Evolutionary conservation across 30 jellyfish, hydroid and myxozoan species (phyloP).

Genomic region (Hydra vulgaris): DNA sequence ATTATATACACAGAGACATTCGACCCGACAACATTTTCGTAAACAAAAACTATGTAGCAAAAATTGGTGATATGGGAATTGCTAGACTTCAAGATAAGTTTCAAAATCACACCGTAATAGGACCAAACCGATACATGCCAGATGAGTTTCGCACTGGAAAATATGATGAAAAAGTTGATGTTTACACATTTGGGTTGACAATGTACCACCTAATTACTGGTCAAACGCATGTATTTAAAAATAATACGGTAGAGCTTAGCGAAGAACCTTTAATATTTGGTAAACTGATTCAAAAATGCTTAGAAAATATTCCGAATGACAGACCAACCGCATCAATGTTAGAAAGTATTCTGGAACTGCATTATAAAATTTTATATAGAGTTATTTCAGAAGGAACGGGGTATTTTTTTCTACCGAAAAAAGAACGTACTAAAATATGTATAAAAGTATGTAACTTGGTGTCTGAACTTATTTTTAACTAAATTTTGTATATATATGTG

Average conservation of each 20-base stretch:
- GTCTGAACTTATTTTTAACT: no score
- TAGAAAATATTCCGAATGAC: not conserved
- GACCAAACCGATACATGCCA: not conserved
- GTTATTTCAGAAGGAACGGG: no score
- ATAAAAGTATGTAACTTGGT: no score
- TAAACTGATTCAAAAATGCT: not conserved
- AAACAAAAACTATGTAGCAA: not conserved
- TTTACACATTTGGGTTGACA: not conserved
- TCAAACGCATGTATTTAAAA: not conserved
- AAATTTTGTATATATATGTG: no score
- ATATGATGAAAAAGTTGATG: not conserved
- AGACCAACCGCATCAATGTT: not conserved
- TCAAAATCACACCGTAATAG: not conserved
- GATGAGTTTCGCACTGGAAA: not conserved
- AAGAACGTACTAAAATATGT: no score
- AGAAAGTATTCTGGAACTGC: not conserved
- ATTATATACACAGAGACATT: not conserved
- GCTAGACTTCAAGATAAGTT: not conserved
- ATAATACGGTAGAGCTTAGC: not conserved
- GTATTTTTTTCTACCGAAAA: no score
- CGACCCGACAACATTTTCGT: not conserved
- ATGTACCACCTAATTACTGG: not conserved
- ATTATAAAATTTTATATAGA: no score
- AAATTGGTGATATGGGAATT: not conserved
- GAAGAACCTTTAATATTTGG: not conserved